Evolutionary conservation across 2,888 invertebrate genomes (phyloP).

Genomic region (Xestia rhomboidea): DNA sequence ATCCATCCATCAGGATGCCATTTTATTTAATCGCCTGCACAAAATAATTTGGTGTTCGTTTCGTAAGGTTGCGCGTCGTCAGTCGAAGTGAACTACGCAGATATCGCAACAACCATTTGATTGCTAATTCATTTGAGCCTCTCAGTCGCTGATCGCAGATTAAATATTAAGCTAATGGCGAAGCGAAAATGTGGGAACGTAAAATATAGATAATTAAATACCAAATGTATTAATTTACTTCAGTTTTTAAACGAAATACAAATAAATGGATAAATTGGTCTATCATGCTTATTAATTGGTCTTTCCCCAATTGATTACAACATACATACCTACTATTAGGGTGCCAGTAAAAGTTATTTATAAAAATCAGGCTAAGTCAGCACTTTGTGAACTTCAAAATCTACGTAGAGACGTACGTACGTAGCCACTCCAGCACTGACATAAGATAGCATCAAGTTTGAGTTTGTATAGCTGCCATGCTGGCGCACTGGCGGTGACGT

Average conservation of each 20-base stretch:
- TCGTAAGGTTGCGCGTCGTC: not conserved
- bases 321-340: not conserved
- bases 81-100: not conserved
- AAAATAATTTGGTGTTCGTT: not conserved
- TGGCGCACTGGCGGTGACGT: not conserved
- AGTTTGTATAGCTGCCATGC: not conserved
- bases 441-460: slow-evolving; percentile 9
- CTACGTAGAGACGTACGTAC: not conserved
- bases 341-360: not conserved
- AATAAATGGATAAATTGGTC: not conserved
- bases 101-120: slow-evolving; percentile 1
- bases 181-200: not conserved
- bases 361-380: not conserved
- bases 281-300: not conserved
- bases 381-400: not conserved
- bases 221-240: not conserved
- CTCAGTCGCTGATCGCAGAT: slow-evolving; percentile 15
- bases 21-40: slow-evolving; percentile 10
- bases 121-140: slow-evolving; percentile 6
- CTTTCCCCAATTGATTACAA: not conserved
- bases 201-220: not conserved
- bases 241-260: not conserved
- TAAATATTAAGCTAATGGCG: slow-evolving; percentile 12
- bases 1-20: not conserved
- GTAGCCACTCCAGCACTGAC: slow-evolving; percentile 2